Conservation (phyloP, 2,113 vertebrate genomes). For the Daubentonia madagascariensis region DNA sequence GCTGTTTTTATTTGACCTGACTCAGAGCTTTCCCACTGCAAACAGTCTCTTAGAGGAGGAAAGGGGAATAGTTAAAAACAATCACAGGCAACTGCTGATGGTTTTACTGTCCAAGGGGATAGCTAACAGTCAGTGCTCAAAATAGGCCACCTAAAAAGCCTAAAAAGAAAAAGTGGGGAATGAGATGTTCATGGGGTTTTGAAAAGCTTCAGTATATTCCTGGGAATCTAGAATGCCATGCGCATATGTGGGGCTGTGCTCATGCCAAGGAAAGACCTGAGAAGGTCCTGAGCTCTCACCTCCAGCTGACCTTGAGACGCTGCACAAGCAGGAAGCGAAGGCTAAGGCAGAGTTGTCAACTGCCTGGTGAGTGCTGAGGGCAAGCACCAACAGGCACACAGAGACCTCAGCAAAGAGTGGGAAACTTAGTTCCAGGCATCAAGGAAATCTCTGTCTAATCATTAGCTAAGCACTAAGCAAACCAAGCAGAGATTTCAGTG, state of each 20-base stretch:
- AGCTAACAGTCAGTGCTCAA: background rate
- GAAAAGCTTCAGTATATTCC: background rate
- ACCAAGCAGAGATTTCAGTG: background rate
- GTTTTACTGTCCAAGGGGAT: background rate
- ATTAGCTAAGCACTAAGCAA: background rate
- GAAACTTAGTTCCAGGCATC: background rate
- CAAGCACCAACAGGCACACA: background rate
- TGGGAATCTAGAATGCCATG: background rate
- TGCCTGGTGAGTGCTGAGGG: background rate
- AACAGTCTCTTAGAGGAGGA: background rate
- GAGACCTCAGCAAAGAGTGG: background rate
- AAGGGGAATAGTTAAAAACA: background rate
- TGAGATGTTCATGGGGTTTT: background rate
- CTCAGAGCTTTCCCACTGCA: background rate
- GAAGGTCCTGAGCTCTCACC: background rate
- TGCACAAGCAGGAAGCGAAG: background rate
- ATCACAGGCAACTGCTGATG: background rate
- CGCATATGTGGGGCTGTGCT: background rate
- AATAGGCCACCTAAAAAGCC: background rate
- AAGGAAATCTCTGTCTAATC: background rate
- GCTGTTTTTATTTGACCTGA: background rate
- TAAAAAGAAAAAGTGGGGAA: background rate
- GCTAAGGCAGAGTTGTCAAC: background rate
- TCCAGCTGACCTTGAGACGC: background rate
- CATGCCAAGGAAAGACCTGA: background rate